phyloP scores from a whole-genome alignment of 2,888 invertebrate species.

The Andrena trimmerana region DNA sequence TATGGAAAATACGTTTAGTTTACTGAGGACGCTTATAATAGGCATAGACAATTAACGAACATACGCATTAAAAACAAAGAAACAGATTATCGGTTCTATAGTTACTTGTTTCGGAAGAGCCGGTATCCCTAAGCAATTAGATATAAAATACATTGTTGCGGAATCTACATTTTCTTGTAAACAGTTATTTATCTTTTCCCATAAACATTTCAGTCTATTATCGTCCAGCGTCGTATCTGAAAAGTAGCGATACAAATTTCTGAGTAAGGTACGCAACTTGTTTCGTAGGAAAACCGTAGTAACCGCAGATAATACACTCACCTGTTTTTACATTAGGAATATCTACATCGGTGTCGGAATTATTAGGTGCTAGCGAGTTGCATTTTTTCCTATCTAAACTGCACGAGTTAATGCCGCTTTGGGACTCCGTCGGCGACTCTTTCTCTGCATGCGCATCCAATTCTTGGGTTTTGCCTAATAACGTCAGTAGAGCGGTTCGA shows the following conservation, averaged over 20 bases:
- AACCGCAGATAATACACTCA: slow-evolving; percentile 13
- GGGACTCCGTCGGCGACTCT: slow-evolving; percentile 37
- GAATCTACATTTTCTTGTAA: slow-evolving; percentile 86
- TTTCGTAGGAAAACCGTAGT: background rate
- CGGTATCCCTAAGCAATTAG: slow-evolving; percentile 89
- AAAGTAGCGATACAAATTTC: slow-evolving; percentile 20
- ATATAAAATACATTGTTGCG: slow-evolving; percentile 88
- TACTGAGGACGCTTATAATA: background rate
- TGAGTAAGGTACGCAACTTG: background rate
- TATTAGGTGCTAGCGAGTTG: slow-evolving; percentile 21
- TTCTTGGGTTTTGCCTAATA: slow-evolving; percentile 87
- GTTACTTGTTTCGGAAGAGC: slow-evolving; percentile 88
- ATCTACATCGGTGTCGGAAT: slow-evolving; percentile 42
- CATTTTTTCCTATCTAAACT: slow-evolving; percentile 44
- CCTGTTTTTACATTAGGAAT: slow-evolving; percentile 61
- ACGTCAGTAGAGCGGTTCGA: slow-evolving; percentile 90
- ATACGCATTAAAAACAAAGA: background rate
- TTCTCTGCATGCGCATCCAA: slow-evolving; percentile 44
- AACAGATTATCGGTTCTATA: background rate
- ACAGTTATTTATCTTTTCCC: slow-evolving; percentile 63
- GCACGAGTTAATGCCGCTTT: slow-evolving; percentile 33
- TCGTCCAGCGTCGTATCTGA: slow-evolving; percentile 54
- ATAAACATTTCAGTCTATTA: slow-evolving; percentile 57
- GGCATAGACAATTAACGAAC: background rate
- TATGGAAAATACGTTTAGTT: slow-evolving; percentile 25